These are phyloP conservation scores for Dufourea novaeangliae DNA, from an alignment of 1,140 invertebrate species.

Conservation along the genomic window DNA sequence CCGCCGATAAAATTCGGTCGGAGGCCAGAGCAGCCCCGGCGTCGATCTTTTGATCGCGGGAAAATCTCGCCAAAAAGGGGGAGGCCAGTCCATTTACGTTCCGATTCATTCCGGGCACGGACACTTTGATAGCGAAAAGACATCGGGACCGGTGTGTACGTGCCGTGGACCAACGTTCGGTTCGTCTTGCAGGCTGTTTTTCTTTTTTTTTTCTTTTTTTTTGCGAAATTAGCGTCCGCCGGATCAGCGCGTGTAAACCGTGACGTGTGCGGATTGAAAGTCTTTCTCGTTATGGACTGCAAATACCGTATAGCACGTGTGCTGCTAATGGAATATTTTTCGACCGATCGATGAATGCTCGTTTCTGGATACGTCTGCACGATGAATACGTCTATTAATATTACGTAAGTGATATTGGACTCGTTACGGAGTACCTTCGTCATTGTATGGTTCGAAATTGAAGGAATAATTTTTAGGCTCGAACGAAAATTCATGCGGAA, in stretches of 20 bases:
- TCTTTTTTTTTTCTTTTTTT: background rate
- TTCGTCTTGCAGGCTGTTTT: background rate
- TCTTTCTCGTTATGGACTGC: background rate
- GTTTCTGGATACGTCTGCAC: background rate
- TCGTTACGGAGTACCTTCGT: too few species aligned
- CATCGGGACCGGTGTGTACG: conserved; percentile 24
- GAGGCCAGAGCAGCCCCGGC: background rate
- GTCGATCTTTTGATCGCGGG: conserved; percentile 57
- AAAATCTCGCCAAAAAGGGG: conserved; percentile 57
- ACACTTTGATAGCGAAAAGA: conserved; percentile 56
- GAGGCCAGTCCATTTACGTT: conserved; percentile 54
- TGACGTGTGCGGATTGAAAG: conserved; percentile 8
- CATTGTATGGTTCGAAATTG: too few species aligned
- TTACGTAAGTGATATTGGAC: too few species aligned
- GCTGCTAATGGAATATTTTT: background rate
- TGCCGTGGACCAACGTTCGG: background rate
- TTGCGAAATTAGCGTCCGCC: conserved; percentile 20
- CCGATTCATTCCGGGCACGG: conserved; percentile 54
- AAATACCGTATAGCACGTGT: background rate
- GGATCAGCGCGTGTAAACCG: conserved; percentile 15
- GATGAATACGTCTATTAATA: too few species aligned
- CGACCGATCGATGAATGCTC: background rate
- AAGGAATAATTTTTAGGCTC: too few species aligned
- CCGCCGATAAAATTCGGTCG: conserved; percentile 54
- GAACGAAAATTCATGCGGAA: too few species aligned